These are phyloP conservation scores for Alloplasta piceator DNA, from an alignment of 2,888 invertebrate genomes.

Conservation along the genomic window DNA sequence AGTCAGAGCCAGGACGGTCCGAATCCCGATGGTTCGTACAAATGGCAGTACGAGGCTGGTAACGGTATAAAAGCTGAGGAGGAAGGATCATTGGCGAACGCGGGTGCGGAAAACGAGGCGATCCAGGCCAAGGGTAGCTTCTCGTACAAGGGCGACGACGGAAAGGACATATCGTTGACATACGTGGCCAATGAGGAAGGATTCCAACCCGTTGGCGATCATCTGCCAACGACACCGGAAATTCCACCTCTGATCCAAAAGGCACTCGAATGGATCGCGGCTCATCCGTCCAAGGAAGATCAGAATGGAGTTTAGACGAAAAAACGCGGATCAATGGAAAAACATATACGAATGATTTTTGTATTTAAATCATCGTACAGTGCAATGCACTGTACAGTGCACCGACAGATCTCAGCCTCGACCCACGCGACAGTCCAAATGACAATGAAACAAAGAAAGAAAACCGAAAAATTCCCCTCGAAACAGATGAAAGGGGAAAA, in stretches of 20 bases:
- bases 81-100: constrained; percentile 78
- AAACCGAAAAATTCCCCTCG: constrained; percentile 9
- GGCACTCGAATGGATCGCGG: constrained; percentile 78
- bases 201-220: constrained; percentile 81
- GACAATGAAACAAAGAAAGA: constrained; percentile 51
- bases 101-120: constrained; percentile 78
- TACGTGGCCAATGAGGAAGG: constrained; percentile 83
- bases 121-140: constrained; percentile 79
- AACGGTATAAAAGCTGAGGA: constrained; percentile 83
- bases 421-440: constrained; percentile 56
- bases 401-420: constrained; percentile 59
- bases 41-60: constrained; percentile 82
- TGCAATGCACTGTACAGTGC: too few species aligned
- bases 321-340: background rate
- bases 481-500: constrained; percentile 10
- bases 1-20: constrained; percentile 78
- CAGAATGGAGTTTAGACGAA: constrained; percentile 58
- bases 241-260: constrained; percentile 81
- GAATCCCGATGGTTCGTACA: constrained; percentile 80
- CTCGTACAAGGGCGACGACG: constrained; percentile 82
- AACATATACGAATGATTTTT: constrained; percentile 5
- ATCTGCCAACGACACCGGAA: constrained; percentile 81
- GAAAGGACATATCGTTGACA: constrained; percentile 78
- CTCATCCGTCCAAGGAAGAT: constrained; percentile 73
- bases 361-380: constrained; percentile 12